phyloP scores from a whole-genome alignment of 2,113 vertebrate species.

The Vidua chalybeata region DNA sequence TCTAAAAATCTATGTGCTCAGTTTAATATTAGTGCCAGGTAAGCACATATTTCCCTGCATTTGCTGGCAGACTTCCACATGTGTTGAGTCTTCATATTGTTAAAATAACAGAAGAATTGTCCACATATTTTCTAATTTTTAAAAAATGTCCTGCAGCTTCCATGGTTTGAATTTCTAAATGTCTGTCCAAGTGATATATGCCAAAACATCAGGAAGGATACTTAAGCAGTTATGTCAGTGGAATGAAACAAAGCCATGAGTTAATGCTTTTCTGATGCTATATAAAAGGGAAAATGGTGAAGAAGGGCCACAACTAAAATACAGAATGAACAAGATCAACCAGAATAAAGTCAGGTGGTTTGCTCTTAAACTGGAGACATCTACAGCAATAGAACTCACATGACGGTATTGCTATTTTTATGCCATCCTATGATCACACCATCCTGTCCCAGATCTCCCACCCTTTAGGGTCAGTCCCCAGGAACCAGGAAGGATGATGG shows the following conservation, averaged over 20 bases:
- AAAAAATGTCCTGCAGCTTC: background rate
- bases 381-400: background rate
- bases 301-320: constrained; percentile 18
- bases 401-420: background rate
- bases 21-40: background rate
- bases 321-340: constrained; percentile 24
- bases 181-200: background rate
- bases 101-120: constrained; percentile 17
- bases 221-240: constrained; percentile 11
- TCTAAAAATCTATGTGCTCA: background rate
- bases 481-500: constrained; percentile 23
- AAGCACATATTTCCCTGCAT: constrained; percentile 2
- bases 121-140: constrained; percentile 22
- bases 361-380: background rate
- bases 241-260: constrained; percentile 35
- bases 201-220: constrained; percentile 20
- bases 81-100: constrained; percentile 1
- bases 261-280: constrained; percentile 60
- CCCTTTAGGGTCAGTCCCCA: background rate
- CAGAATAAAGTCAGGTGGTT: background rate
- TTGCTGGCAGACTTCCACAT: background rate
- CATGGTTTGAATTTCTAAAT: background rate
- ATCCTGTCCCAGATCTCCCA: background rate
- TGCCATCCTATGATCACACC: background rate
- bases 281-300: constrained; percentile 56